Conservation (phyloP, 2,113 vertebrate species). For the Aix galericulata region DNA sequence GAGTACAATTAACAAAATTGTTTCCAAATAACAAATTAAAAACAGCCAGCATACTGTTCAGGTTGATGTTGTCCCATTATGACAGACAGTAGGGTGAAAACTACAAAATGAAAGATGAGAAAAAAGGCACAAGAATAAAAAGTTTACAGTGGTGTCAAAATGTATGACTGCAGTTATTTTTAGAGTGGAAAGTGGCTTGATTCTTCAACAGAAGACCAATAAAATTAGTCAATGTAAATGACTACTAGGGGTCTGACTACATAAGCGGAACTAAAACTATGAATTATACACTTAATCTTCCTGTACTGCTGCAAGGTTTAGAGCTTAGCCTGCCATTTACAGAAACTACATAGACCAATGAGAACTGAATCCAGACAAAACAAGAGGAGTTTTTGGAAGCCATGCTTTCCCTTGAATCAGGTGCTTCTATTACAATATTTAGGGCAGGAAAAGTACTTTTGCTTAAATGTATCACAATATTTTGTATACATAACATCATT, state of each 20-base stretch:
- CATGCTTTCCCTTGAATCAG: neutral
- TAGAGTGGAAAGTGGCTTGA: neutral
- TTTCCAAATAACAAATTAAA: neutral
- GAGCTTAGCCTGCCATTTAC: neutral
- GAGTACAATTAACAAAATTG: neutral
- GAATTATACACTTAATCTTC: conserved; percentile 19
- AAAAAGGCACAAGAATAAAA: neutral
- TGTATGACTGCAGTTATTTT: neutral
- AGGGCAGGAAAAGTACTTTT: neutral
- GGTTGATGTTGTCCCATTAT: neutral
- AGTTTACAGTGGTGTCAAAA: neutral
- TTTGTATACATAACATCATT: neutral
- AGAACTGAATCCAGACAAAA: conserved; percentile 1
- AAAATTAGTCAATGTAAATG: neutral
- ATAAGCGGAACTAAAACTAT: neutral
- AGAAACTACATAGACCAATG: neutral
- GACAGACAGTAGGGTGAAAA: neutral
- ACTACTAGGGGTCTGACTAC: neutral
- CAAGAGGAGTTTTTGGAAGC: neutral
- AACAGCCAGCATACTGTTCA: neutral
- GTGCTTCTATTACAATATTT: neutral
- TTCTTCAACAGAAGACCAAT: neutral
- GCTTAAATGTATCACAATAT: neutral
- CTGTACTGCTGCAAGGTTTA: neutral
- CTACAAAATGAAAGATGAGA: neutral